Percentiles rank a stretch among this genome's conserved stretches.
These are phyloP conservation scores for Probaryconus sp. DNA, from an alignment of 1,140 invertebrate species.

Conservation along the genomic window DNA sequence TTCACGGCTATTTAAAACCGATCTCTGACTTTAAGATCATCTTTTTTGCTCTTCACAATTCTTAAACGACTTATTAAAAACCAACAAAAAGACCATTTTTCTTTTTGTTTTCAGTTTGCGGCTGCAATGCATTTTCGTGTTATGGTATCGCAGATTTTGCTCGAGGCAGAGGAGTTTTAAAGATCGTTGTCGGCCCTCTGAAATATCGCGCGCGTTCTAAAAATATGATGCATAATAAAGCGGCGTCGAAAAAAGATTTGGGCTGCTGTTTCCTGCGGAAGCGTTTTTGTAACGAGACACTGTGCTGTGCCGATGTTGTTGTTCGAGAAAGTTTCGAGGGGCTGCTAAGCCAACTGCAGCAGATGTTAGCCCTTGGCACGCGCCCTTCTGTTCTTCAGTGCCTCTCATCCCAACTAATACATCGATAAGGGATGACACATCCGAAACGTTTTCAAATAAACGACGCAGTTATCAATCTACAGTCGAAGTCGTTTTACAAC, in stretches of 20 bases:
- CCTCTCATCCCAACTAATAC: slow-evolving; percentile 35
- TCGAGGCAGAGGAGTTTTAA: no score
- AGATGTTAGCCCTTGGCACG: slow-evolving; percentile 73
- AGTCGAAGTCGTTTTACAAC: no score
- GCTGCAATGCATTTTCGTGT: no score
- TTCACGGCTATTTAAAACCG: slow-evolving; percentile 27
- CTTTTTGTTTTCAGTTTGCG: no score
- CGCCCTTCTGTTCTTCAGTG: slow-evolving; percentile 59
- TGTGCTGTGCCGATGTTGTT: slow-evolving; percentile 40
- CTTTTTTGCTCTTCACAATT: no score
- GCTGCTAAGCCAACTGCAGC: slow-evolving; percentile 71
- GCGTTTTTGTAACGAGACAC: slow-evolving; percentile 71
- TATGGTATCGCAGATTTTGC: no score
- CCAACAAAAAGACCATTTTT: no score
- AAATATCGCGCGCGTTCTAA: no score
- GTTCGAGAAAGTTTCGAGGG: slow-evolving; percentile 65
- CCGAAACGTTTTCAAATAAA: no score
- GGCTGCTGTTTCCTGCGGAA: slow-evolving; percentile 75
- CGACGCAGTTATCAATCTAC: no score
- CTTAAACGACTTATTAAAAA: no score
- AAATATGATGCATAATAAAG: slow-evolving; percentile 34
- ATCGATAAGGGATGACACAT: slow-evolving; percentile 54
- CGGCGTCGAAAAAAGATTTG: slow-evolving; percentile 51
- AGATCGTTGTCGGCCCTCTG: no score
- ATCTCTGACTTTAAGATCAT: slow-evolving; percentile 15